phyloP scores from a whole-genome alignment of 1,140 invertebrate genomes.

The Tribolium castaneum region DNA sequence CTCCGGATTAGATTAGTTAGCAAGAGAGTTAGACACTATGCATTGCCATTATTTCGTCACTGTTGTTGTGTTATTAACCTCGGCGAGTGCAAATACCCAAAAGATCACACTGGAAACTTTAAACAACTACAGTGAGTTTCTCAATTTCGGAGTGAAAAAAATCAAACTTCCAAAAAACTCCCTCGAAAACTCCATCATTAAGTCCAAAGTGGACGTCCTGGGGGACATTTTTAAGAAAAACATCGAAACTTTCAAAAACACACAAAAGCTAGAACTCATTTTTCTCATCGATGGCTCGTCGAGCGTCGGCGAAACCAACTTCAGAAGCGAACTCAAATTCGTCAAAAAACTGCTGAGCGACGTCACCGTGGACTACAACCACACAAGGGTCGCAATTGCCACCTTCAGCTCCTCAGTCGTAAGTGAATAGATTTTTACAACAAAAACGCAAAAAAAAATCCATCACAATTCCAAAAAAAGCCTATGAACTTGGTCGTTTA shows the following conservation, averaged over 20 bases:
- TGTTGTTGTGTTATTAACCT: slow-evolving; percentile 8
- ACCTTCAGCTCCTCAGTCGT: slow-evolving; percentile 75
- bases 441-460: too few relatives aligned
- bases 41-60: not conserved
- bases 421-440: slow-evolving; percentile 54
- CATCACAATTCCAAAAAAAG: too few relatives aligned
- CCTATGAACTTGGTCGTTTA: too few relatives aligned
- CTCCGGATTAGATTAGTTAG: slow-evolving; percentile 4
- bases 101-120: slow-evolving; percentile 38
- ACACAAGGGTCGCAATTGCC: slow-evolving; percentile 74
- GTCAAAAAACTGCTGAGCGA: slow-evolving; percentile 78
- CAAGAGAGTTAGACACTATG: not conserved
- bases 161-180: slow-evolving; percentile 45
- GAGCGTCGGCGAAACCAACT: slow-evolving; percentile 75
- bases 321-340: slow-evolving; percentile 77
- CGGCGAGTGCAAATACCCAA: not conserved
- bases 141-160: slow-evolving; percentile 61
- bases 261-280: slow-evolving; percentile 70
- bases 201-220: slow-evolving; percentile 69
- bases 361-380: slow-evolving; percentile 73
- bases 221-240: slow-evolving; percentile 69
- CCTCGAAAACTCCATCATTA: slow-evolving; percentile 70
- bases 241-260: slow-evolving; percentile 63
- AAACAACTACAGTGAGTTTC: slow-evolving; percentile 59
- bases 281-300: slow-evolving; percentile 79